Base-by-base conservation (phyloP, 37 sponge, comb jelly and placozoan genomes). In the Tethya wilhelma region DNA sequence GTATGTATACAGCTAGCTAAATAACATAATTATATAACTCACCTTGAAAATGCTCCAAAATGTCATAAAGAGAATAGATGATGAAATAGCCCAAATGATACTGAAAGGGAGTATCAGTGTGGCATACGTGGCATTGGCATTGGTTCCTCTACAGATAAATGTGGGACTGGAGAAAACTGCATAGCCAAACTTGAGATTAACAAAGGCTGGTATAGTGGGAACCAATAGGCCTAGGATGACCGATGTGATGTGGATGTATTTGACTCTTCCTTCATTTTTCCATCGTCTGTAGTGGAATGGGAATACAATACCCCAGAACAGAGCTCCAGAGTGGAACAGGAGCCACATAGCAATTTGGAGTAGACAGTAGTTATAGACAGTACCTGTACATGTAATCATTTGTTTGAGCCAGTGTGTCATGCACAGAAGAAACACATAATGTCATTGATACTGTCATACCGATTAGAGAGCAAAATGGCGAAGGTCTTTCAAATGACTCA, bases 201-300 rank as follows among this genome's bases (percentile, higher is more conserved):
- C 4, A 58, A 58, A 4, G 14, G 17, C 17, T 20, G 79, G 71
- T n/a, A 69, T 30, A 1, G 39, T 2, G 14, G 86, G 86, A 36
- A 85, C 64, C 6, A 85, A n/a, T 22, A 85, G 28, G 22, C 79
- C 86, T 14, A 78, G 17, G 0, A 70, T 76, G 17, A 85, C 49
- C 25, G 32, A 34, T 17, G 65, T 60, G 29, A 62, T 33, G 70
- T 85, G 86, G 33, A 78, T 59, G 42, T 60, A 85, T 43, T 85
- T 77, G 57, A 60, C n/a, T 4, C 57, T 66, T 4, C 26, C 34
- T 12, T 55, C 29, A 20, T 14, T 41, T 1, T 84, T 28, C 11
- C 64, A 66, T 65, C 44, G 9, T 38, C 53, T 26, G 17, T 71
- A 62, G 30, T 41, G 64, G 41, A 70, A 42, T 41, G 64, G 57